Base-by-base conservation (phyloP, 2,888 invertebrate species). In the Alcis repandata region DNA sequence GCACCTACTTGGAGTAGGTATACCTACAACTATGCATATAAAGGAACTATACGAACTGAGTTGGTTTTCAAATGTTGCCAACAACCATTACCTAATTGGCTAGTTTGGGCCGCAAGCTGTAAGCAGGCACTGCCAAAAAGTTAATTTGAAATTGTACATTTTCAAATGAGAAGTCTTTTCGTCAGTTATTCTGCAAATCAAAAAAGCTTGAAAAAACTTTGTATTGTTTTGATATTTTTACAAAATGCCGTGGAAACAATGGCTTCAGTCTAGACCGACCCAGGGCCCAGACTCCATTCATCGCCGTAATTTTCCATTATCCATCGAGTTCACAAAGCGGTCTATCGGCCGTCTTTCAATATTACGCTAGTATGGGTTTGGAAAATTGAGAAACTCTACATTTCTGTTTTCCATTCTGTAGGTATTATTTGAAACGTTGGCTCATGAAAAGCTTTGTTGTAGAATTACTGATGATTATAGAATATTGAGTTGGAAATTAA, bases 281-380 rank as follows among this genome's bases (percentile, higher is more conserved):
- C 38, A 48, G 32, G 1, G 22, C 13, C 43, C 38, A 48, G 32
- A 48, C 32, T 10, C 40, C 20, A 56, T 61, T 40, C 17, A 54
- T 3, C n/a, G 19, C 27, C 36, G 27, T 38, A 32, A 36, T 56
- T 62, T 57, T 51, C n/a, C 17, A 51, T 45, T 63, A 41, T 52
- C 38, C 22, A 17, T 38, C 7, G 19, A 1, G 7, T 49, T 0
- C 54, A 54, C 53, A 40, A 54, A 17, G n/a, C 33, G 33, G 43
- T 63, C 27, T 51, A 38, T 43, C n/a, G 38, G 33, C 15, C 53
- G 15, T 4, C 13, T 6, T 17, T 27, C 43, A 57, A 56, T 43
- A 56, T 54, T 48, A 33, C 40, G 56, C 49, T 49, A 36, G 20
- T 32, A 27, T 19, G 22, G 36, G 33, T 9, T 48, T 19, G 43